Percentiles rank a stretch among this genome's conserved stretches.
Conservation (phyloP, 2,113 vertebrate species). For the Numida meleagris region DNA sequence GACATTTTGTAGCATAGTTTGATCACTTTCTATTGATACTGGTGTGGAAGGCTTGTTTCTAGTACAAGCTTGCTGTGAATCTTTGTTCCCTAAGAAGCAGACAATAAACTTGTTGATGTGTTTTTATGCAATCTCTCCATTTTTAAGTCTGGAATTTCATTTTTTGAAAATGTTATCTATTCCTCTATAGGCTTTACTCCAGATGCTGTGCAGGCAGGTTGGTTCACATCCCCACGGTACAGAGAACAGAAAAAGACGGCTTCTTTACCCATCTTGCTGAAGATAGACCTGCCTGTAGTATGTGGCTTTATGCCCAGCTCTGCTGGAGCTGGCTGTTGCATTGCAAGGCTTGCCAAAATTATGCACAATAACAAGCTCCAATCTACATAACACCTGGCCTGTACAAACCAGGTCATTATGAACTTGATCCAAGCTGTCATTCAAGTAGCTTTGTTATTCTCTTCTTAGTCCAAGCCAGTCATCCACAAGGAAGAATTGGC, state of each 20-base stretch:
- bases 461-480: slow-evolving; percentile 43
- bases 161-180: slow-evolving; percentile 20
- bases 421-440: slow-evolving; percentile 80
- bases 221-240: slow-evolving; percentile 55
- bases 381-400: slow-evolving; percentile 84
- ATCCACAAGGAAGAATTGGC: slow-evolving; percentile 13
- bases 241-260: background rate
- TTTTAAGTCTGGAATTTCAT: background rate
- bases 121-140: background rate
- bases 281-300: slow-evolving; percentile 65
- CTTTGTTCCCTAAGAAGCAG: slow-evolving; percentile 6
- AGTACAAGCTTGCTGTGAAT: background rate
- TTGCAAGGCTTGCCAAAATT: slow-evolving; percentile 76
- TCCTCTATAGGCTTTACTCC: slow-evolving; percentile 42
- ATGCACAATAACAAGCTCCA: slow-evolving; percentile 79
- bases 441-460: slow-evolving; percentile 75
- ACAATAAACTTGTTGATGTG: background rate
- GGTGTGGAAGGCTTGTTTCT: background rate
- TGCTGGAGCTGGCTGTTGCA: slow-evolving; percentile 66
- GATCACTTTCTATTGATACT: background rate
- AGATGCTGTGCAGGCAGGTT: slow-evolving; percentile 48
- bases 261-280: slow-evolving; percentile 59
- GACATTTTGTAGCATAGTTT: background rate
- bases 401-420: slow-evolving; percentile 81
- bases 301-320: slow-evolving; percentile 78